A percentile compares a stretch with the other conserved stretches of the same genome.
These are phyloP conservation scores for Drosophila yakuba DNA, from an alignment of 1,140 invertebrate genomes.

Conservation along the genomic window DNA sequence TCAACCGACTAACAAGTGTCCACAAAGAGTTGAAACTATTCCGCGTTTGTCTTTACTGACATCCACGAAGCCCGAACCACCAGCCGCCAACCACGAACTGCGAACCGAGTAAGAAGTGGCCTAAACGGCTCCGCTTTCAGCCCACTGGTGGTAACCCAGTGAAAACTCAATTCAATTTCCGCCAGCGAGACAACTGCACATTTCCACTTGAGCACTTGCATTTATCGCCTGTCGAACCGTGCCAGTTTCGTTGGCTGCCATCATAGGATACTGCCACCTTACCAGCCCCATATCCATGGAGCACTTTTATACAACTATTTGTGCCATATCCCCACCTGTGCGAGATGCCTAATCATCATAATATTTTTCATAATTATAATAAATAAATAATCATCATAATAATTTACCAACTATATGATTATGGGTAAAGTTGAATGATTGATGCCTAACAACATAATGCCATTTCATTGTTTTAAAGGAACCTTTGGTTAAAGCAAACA, in stretches of 20 bases:
- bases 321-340: slow-evolving; percentile 9
- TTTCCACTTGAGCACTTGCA: slow-evolving; percentile 66
- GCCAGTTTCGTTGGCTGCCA: slow-evolving; percentile 29
- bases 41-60: slow-evolving; percentile 18
- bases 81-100: not conserved
- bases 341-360: not conserved
- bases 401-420: no score
- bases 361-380: no score
- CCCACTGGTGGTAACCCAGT: slow-evolving; percentile 13
- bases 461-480: no score
- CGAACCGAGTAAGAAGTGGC: slow-evolving; percentile 1
- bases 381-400: no score
- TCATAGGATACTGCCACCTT: not conserved
- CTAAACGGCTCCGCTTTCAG: slow-evolving; percentile 13
- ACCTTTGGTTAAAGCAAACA: no score
- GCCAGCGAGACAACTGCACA: slow-evolving; percentile 56
- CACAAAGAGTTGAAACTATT: slow-evolving; percentile 38
- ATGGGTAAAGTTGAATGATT: no score
- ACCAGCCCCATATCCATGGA: not conserved
- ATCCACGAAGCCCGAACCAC: not conserved
- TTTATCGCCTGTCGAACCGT: slow-evolving; percentile 64
- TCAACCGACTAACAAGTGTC: slow-evolving; percentile 38
- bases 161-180: slow-evolving; percentile 71
- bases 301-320: slow-evolving; percentile 39
- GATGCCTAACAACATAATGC: no score